These are phyloP conservation scores for Aphelinus atriplicis DNA, from an alignment of 1,140 invertebrate species.

Conservation along the genomic window DNA sequence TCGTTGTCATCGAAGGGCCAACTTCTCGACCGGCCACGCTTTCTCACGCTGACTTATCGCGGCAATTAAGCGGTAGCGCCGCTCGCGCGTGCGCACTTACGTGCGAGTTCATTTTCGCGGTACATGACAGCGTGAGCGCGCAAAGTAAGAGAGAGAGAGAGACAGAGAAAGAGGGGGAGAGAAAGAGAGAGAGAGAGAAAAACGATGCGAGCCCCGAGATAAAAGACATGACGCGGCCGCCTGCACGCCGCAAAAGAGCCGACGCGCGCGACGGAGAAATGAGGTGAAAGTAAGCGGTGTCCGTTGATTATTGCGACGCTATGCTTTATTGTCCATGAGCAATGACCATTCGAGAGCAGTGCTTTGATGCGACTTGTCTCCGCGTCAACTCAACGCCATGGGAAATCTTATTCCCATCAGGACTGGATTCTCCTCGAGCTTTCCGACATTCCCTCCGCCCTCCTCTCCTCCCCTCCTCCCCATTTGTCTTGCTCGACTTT, in stretches of 20 bases:
- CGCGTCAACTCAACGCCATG: no score
- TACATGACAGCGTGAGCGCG: neutral
- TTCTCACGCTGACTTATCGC: constrained; percentile 37
- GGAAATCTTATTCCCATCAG: no score
- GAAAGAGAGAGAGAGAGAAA: no score
- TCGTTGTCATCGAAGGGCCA: constrained; percentile 5
- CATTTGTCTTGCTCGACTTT: no score
- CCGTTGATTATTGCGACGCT: constrained; percentile 9
- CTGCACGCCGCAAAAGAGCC: no score
- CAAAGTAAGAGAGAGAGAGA: neutral
- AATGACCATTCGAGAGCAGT: neutral
- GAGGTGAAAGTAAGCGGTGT: constrained; percentile 22
- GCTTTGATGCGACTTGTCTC: no score
- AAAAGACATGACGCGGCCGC: no score
- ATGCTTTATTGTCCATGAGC: constrained; percentile 5
- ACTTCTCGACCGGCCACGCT: neutral
- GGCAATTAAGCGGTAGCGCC: constrained; percentile 29
- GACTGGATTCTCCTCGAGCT: no score
- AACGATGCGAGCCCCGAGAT: no score
- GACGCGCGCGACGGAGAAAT: neutral
- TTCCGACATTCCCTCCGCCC: no score
- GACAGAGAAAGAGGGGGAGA: constrained; percentile 1
- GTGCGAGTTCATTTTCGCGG: neutral
- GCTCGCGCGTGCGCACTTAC: neutral
- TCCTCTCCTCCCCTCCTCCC: no score